Evolutionary conservation across 2,113 vertebrate species (phyloP), one percentile per base, ranked within the genome.

Genomic region (Numida meleagris): DNA sequence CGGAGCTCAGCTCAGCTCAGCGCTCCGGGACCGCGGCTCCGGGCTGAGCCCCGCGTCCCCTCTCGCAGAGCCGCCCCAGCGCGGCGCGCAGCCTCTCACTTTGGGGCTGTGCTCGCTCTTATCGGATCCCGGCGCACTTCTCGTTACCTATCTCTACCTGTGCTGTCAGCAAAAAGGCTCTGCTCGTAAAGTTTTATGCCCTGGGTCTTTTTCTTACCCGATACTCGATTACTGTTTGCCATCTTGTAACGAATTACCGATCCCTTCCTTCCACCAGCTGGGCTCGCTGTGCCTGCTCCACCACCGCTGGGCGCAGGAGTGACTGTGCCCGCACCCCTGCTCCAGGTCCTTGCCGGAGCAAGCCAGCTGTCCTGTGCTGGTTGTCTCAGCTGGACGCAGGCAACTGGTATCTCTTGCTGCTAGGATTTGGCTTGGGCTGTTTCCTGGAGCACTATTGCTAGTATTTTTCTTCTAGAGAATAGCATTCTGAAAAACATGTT

Each of bases 111-210:
- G 51, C 3, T 6, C 12, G 1, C 71, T 14, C 82, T 72, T 81
- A 59, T 46, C 77, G 48, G 4, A 2, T 1, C 21, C 62, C 53
- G 5, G 46, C 6, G 18, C 12, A 2, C 62, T 86, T 42, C 25
- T 0, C 50, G 48, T 40, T 27, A 21, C 4, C 15, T n/a, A 6
- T 31, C 46, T 14, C 70, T 33, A 14, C 79, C 51, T 36, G 36
- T 46, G 14, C 62, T 3, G 34, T 63, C 96, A 92, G 88, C 88
- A 89, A 40, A 86, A 96, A 17, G 13, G 13, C 80, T 43, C 67
- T 14, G 57, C 83, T 80, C 40, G 6, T 27, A 27, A 81, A 86
- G 24, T 62, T 89, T 82, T 75, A 68, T 3, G 5, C 53, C 38
- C 23, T 59, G 34, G 51, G 43, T 86, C 36, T 86, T 33, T 70